Percentiles rank a stretch among this genome's conserved stretches.
These are phyloP conservation scores for Clunio marinus DNA, from an alignment of 2,888 invertebrate genomes.

Conservation along the genomic window DNA sequence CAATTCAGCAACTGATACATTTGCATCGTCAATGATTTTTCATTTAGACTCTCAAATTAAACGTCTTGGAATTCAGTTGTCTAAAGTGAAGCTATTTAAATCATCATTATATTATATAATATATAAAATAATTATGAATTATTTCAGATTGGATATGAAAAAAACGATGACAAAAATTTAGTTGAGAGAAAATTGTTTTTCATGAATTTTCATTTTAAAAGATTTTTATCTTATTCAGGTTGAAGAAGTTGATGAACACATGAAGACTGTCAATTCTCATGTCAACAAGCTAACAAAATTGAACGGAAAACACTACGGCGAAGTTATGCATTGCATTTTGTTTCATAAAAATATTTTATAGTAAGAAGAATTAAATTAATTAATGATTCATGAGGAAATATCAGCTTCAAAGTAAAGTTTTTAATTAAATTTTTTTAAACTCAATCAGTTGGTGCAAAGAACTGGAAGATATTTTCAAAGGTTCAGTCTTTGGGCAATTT, in stretches of 20 bases:
- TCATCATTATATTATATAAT: too few species aligned
- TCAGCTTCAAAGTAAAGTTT: not conserved
- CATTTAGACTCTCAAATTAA: conserved; percentile 24
- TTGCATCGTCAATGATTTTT: conserved; percentile 21
- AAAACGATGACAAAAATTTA: not conserved
- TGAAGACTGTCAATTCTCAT: conserved; percentile 11
- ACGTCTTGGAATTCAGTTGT: conserved; percentile 28
- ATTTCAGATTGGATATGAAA: conserved; percentile 26
- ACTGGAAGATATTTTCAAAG: conserved; percentile 45
- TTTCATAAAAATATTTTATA: conserved; percentile 35
- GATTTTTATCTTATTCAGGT: not conserved
- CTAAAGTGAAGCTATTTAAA: conserved; percentile 25
- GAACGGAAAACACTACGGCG: conserved; percentile 23
- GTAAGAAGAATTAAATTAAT: not conserved
- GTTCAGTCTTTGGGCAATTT: conserved; percentile 47
- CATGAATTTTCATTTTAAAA: too few species aligned
- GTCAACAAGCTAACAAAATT: too few species aligned
- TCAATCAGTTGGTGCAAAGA: conserved; percentile 44
- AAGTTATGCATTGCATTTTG: conserved; percentile 28
- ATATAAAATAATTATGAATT: not conserved
- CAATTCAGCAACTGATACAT: conserved; percentile 29
- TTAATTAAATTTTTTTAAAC: not conserved
- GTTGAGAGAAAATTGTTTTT: not conserved
- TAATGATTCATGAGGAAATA: too few species aligned
- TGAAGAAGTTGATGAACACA: not conserved